Evolutionary conservation across 2,888 invertebrate species (phyloP), one percentile per base, ranked within the genome.

Genomic region (Tachystola acroxantha): DNA sequence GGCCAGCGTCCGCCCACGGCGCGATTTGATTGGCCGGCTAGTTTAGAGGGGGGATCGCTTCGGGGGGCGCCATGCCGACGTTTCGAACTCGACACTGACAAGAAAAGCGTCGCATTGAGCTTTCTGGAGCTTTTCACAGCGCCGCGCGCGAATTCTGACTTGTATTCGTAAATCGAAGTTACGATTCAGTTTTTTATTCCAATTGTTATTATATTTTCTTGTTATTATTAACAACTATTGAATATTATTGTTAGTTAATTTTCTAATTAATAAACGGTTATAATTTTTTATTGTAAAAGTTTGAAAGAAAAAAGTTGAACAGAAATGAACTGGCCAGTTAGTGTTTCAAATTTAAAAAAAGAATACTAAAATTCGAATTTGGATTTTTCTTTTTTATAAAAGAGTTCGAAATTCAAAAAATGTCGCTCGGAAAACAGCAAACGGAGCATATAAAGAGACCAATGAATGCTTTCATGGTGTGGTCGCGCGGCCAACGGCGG

Each of bases 381-480:
- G n/a, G n/a, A n/a, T n/a, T n/a, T n/a, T n/a, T n/a, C n/a, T n/a
- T 16, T 16, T 16, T 16, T 4, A 27, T 4, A 16, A 16, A 6
- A 16, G 30, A 29, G 34, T 32, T 33, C 13, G 4, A 30, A 38
- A 34, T 34, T 37, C 37, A 32, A 39, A 46, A 49, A 40, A 86
- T 86, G 86, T 86, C 86, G 33, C 57, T 85, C 45, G 80, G 74
- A 3, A 85, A 86, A 50, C 82, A 72, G 38, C 75, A 74, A 10
- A 66, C 89, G 52, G 93, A 93, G 70, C 96, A 96, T 72, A 96
- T 98, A 55, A 98, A 98, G 75, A 88, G 96, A 50, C 96, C 96
- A 1, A 96, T 96, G 96, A 96, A 96, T 73, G 96, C 96, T 2
- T 96, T 96, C 75, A 96, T 96, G 96, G 96, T 96, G 47, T 96